Evolutionary conservation across 2,113 vertebrate genomes (phyloP).

Genomic region (Paramormyrops kingsleyae): DNA sequence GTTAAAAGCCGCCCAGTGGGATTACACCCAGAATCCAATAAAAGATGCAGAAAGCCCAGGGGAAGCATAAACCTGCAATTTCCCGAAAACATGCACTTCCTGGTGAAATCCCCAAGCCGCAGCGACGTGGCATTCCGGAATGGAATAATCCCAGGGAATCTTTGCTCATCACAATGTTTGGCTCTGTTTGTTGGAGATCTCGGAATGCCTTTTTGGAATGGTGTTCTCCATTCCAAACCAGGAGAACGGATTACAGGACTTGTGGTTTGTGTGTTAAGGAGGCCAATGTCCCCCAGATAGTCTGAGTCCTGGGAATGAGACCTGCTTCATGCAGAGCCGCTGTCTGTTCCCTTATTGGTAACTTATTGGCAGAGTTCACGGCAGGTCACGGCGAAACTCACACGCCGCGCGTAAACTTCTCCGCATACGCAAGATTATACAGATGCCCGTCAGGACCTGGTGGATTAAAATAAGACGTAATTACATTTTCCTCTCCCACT

Average conservation of each 20-base stretch:
- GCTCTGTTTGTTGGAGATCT: neutral
- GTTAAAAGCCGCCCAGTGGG: slow-evolving; percentile 4
- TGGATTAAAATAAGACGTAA: neutral
- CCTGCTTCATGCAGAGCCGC: neutral
- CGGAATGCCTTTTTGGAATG: neutral
- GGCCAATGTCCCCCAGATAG: neutral
- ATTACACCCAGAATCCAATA: neutral
- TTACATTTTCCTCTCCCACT: neutral
- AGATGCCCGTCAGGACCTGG: slow-evolving; percentile 3
- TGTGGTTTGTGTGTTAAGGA: neutral
- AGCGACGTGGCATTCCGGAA: neutral
- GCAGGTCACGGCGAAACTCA: slow-evolving; percentile 31
- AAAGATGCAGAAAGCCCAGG: neutral
- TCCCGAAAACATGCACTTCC: neutral
- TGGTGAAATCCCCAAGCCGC: neutral
- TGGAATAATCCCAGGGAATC: neutral
- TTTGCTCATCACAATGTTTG: neutral
- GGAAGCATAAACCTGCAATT: slow-evolving; percentile 4
- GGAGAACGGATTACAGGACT: slow-evolving; percentile 17
- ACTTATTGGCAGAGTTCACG: slow-evolving; percentile 33
- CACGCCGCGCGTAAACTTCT: slow-evolving; percentile 29
- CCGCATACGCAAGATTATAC: slow-evolving; percentile 31
- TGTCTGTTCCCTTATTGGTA: slow-evolving; percentile 38
- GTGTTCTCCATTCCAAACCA: neutral
- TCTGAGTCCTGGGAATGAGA: neutral